These are phyloP conservation scores for Jacana jacana DNA, from an alignment of 2,113 vertebrate genomes.

Conservation along the genomic window DNA sequence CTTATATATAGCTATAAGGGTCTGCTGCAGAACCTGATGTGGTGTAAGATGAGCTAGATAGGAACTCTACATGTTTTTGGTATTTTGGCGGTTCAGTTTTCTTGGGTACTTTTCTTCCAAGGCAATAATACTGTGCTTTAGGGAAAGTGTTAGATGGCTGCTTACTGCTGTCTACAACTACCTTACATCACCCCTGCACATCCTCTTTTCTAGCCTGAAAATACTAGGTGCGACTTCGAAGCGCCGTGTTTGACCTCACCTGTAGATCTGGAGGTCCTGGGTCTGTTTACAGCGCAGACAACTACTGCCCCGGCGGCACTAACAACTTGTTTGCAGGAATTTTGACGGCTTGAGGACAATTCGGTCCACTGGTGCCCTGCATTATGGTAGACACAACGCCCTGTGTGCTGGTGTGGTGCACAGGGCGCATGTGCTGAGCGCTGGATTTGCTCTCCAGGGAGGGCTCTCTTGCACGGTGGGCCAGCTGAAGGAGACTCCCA, in stretches of 20 bases:
- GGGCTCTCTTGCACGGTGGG: rapidly evolving
- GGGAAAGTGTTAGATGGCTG: not conserved
- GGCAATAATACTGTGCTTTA: not conserved
- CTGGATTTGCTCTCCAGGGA: not conserved
- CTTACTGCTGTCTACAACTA: not conserved
- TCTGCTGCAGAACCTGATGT: not conserved
- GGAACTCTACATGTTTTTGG: rapidly evolving
- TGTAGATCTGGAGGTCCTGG: not conserved
- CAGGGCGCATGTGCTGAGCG: rapidly evolving
- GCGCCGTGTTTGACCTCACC: not conserved
- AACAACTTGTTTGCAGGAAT: rapidly evolving
- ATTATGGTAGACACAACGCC: rapidly evolving
- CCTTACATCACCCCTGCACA: not conserved
- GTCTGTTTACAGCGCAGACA: not conserved
- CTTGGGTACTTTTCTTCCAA: not conserved
- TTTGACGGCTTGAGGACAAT: not conserved
- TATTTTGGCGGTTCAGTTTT: not conserved
- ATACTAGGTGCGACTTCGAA: not conserved
- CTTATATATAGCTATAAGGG: not conserved
- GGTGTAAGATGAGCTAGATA: not conserved
- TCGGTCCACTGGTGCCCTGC: not conserved
- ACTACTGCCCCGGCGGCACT: not conserved
- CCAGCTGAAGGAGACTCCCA: rapidly evolving
- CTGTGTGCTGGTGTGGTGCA: rapidly evolving
- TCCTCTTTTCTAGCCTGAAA: not conserved